Conservation (phyloP, 35 echinoderm and acorn worm species). For the Lytechinus pictus region DNA sequence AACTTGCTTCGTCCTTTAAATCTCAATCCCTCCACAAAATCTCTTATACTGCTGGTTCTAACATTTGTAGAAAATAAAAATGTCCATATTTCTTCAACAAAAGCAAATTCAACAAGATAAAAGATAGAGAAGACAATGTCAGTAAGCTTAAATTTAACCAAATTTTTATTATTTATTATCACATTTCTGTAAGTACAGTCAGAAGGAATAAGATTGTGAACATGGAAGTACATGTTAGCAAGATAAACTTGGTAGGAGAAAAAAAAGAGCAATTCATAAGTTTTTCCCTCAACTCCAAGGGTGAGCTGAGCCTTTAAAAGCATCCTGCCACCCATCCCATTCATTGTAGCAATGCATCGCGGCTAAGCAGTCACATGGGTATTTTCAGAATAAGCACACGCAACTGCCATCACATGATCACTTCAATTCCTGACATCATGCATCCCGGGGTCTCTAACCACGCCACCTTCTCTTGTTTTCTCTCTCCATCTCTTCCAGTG, state of each 20-base stretch:
- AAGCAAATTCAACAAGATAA: no score
- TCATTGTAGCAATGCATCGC: slow-evolving; percentile 41
- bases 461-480: not conserved
- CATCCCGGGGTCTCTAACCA: not conserved
- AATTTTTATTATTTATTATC: not conserved
- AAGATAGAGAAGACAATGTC: no score
- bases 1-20: no score
- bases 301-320: not conserved
- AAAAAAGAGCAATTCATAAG: not conserved
- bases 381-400: slow-evolving; percentile 40
- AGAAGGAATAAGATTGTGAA: not conserved
- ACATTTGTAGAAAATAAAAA: no score
- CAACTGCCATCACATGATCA: slow-evolving; percentile 42
- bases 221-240: not conserved
- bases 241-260: not conserved
- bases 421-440: slow-evolving; percentile 8
- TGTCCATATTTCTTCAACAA: no score
- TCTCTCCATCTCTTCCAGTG: not conserved
- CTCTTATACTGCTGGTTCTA: no score
- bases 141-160: not conserved
- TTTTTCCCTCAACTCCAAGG: not conserved
- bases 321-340: slow-evolving; percentile 1
- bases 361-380: slow-evolving; percentile 46
- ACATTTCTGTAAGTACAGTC: not conserved
- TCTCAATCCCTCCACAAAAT: no score